These are phyloP conservation scores for Nesoenas mayeri DNA, from an alignment of 2,113 vertebrate species.

Conservation along the genomic window DNA sequence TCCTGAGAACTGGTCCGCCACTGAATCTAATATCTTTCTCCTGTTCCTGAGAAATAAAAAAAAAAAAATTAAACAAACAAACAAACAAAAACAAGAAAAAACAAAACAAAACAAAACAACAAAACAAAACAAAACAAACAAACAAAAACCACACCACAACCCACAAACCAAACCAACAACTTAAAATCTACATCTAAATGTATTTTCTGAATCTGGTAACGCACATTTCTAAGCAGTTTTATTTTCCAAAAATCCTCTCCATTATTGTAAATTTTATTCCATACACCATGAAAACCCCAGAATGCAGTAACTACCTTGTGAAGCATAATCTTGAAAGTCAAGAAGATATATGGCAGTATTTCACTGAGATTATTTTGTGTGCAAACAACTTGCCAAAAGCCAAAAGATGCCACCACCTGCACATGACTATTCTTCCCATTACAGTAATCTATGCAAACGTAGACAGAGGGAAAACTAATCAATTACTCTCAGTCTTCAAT, in stretches of 20 bases:
- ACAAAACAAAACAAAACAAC: too few relatives aligned
- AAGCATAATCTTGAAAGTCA: neutral
- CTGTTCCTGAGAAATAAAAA: neutral
- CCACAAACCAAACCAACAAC: neutral
- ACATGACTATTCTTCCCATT: neutral
- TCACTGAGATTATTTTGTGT: neutral
- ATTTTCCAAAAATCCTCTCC: neutral
- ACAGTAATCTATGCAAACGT: neutral
- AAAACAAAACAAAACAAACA: too few relatives aligned
- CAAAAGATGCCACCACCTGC: neutral
- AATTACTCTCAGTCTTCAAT: neutral
- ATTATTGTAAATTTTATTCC: neutral
- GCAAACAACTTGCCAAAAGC: neutral
- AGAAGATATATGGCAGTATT: neutral
- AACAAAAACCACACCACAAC: too few relatives aligned
- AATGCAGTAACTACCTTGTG: neutral
- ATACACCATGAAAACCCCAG: neutral
- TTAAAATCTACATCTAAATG: neutral
- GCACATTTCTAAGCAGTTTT: neutral
- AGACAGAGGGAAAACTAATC: neutral
- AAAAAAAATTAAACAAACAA: neutral
- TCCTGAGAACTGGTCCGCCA: neutral
- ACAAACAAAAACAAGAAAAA: neutral
- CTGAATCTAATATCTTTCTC: rapidly evolving
- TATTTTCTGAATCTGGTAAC: neutral